Evolutionary conservation across 2,113 vertebrate species (phyloP), one percentile per base, ranked within the genome.

Genomic region (Crotophaga sulcirostris): DNA sequence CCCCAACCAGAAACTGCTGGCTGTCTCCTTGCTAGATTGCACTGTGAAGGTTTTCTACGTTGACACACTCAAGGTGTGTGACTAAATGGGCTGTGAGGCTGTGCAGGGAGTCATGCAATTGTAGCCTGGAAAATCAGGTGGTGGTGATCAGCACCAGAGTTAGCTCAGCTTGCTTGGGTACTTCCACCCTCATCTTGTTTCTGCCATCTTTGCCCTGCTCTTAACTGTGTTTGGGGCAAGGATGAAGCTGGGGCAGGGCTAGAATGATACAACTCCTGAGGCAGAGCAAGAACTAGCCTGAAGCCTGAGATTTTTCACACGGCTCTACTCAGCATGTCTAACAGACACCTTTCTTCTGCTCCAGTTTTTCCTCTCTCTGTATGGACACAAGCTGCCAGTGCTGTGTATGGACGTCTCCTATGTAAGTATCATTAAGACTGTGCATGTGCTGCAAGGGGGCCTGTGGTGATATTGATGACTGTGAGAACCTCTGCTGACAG

Each of bases 351-450:
- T 89, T 86, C 79, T 67, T 96, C 60, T 92, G 42, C 90, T 94
- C 49, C 96, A 99, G 99, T 99, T 99, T 97, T 99, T 99, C 96
- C 97, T 99, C 80, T 99, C 99, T 42, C 97, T 99, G 17, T 99
- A 99, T 64, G 99, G 99, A 98, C 99, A 99, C 98, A 99, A 99
- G 97, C 98, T 99, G 83, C 99, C 99, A 5, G 99, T 99, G 24
- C 98, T 99, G 9, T 99, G 99, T 89, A 98, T 99, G 98, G 99
- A 99, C 96, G 99, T 99, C 93, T 99, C 98, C 56, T 98, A 98
- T 10, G 99, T 99, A 98, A 99, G 99, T 99, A 96, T 87, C 34
- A 6, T 29, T 42, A 68, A 9, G 23, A 24, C 33, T 73, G 9
- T 28, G 31, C 13, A 23, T 58, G 47, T 49, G 47, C 47, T 24